Conservation (phyloP, 2,113 vertebrate genomes). For the Antechinus flavipes region DNA sequence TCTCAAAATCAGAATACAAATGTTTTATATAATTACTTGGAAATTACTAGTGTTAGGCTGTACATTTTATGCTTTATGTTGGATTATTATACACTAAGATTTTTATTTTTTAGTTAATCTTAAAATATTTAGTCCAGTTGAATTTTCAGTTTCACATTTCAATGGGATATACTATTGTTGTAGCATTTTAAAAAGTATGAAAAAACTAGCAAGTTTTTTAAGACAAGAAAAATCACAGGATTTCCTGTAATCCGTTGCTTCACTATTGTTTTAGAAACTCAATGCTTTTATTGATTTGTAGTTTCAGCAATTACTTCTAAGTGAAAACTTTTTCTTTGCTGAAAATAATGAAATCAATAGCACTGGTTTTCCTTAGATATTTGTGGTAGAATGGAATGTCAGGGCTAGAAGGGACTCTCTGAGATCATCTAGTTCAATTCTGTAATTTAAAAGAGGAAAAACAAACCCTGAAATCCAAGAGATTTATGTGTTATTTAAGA, state of each 20-base stretch:
- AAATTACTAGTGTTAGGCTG: neutral
- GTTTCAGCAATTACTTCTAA: constrained; percentile 49
- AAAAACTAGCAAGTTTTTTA: neutral
- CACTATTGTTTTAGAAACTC: constrained; percentile 28
- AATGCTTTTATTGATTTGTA: constrained; percentile 18
- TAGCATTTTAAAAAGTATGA: constrained; percentile 15
- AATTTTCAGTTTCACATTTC: neutral
- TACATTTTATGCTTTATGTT: neutral
- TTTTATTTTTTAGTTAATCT: constrained; percentile 28
- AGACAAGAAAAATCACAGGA: neutral
- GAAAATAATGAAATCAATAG: constrained; percentile 24
- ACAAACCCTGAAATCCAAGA: constrained; percentile 1
- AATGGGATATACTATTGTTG: neutral
- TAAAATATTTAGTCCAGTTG: constrained; percentile 33
- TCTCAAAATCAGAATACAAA: neutral
- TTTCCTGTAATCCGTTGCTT: constrained; percentile 7
- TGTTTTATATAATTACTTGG: neutral
- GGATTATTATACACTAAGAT: neutral
- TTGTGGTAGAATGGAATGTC: constrained; percentile 19
- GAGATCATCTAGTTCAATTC: neutral
- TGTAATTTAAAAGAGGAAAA: constrained; percentile 34
- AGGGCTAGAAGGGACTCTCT: neutral
- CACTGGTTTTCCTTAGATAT: constrained; percentile 39
- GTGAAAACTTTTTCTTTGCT: constrained; percentile 19
- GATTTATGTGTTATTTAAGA: neutral